These are phyloP conservation scores for Macrochelys suwanniensis DNA, from an alignment of 2,797 vertebrate species.

Conservation along the genomic window DNA sequence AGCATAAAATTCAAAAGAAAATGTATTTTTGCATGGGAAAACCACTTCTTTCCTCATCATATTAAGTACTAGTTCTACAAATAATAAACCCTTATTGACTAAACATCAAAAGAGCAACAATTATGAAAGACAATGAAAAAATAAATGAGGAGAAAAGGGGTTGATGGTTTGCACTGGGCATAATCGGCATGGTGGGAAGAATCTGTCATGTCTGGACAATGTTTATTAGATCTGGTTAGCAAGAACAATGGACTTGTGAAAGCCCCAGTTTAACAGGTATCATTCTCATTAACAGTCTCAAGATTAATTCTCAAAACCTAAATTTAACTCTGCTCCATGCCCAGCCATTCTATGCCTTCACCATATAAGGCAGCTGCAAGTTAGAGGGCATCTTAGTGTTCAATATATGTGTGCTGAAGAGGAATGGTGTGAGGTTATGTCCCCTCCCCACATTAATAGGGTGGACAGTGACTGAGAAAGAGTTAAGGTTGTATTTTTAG, in stretches of 20 bases:
- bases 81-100: slow-evolving; percentile 14
- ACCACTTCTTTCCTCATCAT: not conserved
- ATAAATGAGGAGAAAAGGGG: slow-evolving; percentile 21
- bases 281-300: not conserved
- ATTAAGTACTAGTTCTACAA: not conserved
- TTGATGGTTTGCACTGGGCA: not conserved
- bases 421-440: not conserved
- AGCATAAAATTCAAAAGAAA: not conserved
- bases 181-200: not conserved
- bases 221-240: not conserved
- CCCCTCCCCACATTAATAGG: not conserved
- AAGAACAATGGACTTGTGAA: slow-evolving; percentile 22
- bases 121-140: not conserved
- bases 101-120: not conserved
- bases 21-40: not conserved
- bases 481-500: not conserved
- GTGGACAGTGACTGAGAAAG: fast-evolving
- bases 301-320: not conserved
- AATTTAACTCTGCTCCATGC: not conserved
- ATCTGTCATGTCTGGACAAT: not conserved
- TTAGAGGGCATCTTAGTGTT: not conserved
- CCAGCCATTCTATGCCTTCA: not conserved
- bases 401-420: not conserved
- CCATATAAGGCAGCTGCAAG: not conserved
- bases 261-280: not conserved